These are phyloP conservation scores for Nerophis ophidion DNA, from an alignment of 2,113 vertebrate species.

Conservation along the genomic window DNA sequence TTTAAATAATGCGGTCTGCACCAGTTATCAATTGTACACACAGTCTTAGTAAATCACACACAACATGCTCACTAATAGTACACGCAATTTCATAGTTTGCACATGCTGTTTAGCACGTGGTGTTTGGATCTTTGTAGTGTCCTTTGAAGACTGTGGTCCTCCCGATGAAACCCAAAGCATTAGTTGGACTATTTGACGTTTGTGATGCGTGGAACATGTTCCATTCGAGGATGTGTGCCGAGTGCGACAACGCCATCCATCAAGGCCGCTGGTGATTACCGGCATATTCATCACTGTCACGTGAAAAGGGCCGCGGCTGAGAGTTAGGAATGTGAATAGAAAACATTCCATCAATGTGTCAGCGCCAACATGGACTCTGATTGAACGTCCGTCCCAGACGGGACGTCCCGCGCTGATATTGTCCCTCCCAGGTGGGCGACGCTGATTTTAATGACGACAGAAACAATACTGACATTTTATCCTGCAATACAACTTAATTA, in stretches of 20 bases:
- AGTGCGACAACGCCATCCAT: conserved; percentile 53
- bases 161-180: too few species aligned
- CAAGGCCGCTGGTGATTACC: conserved; percentile 60
- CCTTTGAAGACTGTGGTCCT: too few species aligned
- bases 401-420: conserved; percentile 28
- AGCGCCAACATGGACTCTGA: conserved; percentile 28
- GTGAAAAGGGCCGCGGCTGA: conserved; percentile 41
- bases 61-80: too few species aligned
- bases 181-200: conserved; percentile 35
- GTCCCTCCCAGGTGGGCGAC: conserved; percentile 26
- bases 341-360: conserved; percentile 59
- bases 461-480: conserved; percentile 19
- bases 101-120: too few species aligned
- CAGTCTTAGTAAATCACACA: too few species aligned
- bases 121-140: too few species aligned
- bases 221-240: conserved; percentile 54
- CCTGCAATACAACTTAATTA: too few species aligned
- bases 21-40: too few species aligned
- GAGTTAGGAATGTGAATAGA: conserved; percentile 36
- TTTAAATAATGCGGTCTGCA: too few species aligned
- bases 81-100: too few species aligned
- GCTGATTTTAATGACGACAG: conserved; percentile 20
- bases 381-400: conserved; percentile 39
- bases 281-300: conserved; percentile 63
- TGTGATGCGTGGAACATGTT: conserved; percentile 56